These are phyloP conservation scores for Oasisia sp. DNA, from an alignment of 2,888 invertebrate genomes.

Conservation along the genomic window DNA sequence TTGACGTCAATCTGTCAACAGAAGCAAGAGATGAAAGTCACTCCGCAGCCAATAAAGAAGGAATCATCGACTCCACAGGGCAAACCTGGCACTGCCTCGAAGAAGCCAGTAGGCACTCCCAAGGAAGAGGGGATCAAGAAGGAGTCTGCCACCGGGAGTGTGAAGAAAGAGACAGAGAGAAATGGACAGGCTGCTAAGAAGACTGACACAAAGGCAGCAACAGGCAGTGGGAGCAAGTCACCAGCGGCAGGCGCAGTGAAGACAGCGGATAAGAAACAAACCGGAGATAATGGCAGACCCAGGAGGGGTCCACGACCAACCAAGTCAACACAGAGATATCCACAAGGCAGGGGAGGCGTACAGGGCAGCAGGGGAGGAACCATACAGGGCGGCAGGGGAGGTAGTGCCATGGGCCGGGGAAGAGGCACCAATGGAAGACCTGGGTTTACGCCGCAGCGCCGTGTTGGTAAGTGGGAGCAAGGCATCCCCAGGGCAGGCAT, in stretches of 20 bases:
- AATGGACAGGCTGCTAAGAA: neutral
- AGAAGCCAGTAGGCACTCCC: neutral
- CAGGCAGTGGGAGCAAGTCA: neutral
- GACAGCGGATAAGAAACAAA: neutral
- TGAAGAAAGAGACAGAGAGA: neutral
- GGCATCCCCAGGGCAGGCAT: neutral
- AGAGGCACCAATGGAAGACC: neutral
- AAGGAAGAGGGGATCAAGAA: neutral
- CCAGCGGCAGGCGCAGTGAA: neutral
- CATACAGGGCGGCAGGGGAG: too few species aligned
- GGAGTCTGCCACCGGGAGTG: neutral
- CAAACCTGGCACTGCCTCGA: neutral
- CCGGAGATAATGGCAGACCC: neutral
- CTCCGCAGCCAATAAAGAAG: neutral
- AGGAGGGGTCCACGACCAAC: neutral
- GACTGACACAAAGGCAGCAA: neutral
- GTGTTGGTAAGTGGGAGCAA: neutral
- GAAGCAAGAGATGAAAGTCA: neutral
- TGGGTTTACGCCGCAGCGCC: neutral
- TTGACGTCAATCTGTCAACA: neutral
- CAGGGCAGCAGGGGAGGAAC: too few species aligned
- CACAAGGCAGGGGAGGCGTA: neutral
- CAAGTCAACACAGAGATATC: neutral
- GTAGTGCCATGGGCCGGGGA: too few species aligned
- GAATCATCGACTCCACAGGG: neutral